Evolutionary conservation across 2,888 invertebrate species (phyloP).

Genomic region (Cinara cedri): DNA sequence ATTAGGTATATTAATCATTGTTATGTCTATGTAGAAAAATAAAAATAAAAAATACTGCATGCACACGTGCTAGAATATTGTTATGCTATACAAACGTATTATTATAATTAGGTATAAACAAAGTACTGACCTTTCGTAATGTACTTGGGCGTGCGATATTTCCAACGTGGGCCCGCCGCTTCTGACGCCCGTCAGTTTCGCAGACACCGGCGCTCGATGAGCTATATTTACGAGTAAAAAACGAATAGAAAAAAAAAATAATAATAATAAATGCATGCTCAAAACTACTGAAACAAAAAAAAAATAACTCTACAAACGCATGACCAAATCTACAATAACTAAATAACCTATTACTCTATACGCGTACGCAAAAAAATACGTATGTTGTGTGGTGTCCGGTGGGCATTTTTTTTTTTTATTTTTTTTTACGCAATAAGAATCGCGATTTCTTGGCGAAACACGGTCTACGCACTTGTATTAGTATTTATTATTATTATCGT

Average conservation of each 20-base stretch:
- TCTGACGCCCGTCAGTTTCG: slow-evolving; percentile 72
- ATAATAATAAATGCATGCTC: slow-evolving; percentile 45
- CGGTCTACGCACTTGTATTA: slow-evolving; percentile 10
- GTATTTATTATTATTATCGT: slow-evolving; percentile 30
- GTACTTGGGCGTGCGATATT: slow-evolving; percentile 83
- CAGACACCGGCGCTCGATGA: slow-evolving; percentile 79
- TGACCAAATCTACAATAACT: slow-evolving; percentile 22
- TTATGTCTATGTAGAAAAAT: too few relatives aligned
- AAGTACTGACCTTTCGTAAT: slow-evolving; percentile 77
- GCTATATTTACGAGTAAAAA: slow-evolving; percentile 65
- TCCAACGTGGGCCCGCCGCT: slow-evolving; percentile 70
- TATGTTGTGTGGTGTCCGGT: neutral
- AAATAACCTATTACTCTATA: slow-evolving; percentile 6
- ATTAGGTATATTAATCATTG: too few relatives aligned
- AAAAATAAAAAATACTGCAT: too few relatives aligned
- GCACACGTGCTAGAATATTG: slow-evolving; percentile 25
- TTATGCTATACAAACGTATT: slow-evolving; percentile 20
- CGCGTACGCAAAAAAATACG: neutral
- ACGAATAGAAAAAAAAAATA: slow-evolving; percentile 46
- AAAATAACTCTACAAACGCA: slow-evolving; percentile 24
- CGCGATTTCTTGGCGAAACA: slow-evolving; percentile 3
- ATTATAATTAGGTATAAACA: slow-evolving; percentile 33
- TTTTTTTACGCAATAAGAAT: slow-evolving; percentile 35
- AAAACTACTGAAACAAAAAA: slow-evolving; percentile 26
- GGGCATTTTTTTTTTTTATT: too few relatives aligned